Evolutionary conservation across 2,113 vertebrate genomes (phyloP), one percentile per base, ranked within the genome.

Genomic region (Trinectes maculatus): DNA sequence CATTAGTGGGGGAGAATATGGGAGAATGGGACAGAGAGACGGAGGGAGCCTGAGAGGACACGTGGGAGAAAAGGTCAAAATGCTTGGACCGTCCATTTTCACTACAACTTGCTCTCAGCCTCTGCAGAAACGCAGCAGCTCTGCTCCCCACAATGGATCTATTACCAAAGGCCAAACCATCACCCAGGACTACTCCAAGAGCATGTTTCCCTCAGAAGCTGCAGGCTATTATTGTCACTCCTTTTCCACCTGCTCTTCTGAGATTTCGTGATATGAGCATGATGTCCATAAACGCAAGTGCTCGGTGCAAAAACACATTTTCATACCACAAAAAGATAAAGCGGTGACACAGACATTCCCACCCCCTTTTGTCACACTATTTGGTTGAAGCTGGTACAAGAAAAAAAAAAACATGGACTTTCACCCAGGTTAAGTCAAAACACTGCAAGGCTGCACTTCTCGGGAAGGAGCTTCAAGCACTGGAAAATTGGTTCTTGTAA

Each of bases 11-110:
- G 46, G 31, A 60, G 48, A 42, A 63, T 13, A 65, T 56, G 58
- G 57, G 53, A 69, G 71, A 70, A 28, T 6, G 39, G 47, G 63
- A 49, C 48, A 39, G 18, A 15, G 33, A 6, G 61, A 79, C 46
- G 51, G 49, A 58, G 36, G n/a, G 19, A 74, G 28, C 3, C 31
- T n/a, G 39, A 59, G 53, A 54, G 58, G 53, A 71, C 36, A 33
- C 2, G 25, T 64, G 42, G 47, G 57, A 68, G n/a, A 34, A 47
- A 46, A 43, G 54, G 54, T 40, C 28, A 22, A 72, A 28, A 42
- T 36, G 40, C 34, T 33, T 0, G 2, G 52, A 31, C 8, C 7
- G 25, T 25, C 58, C 37, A 56, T 69, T 82, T 76, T 77, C 42
- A 63, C 48, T 26, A 25, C 36, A 13, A 26, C 47, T 62, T 33